Conservation (phyloP, 1,140 invertebrate genomes). For the Acromyrmex charruanus region DNA sequence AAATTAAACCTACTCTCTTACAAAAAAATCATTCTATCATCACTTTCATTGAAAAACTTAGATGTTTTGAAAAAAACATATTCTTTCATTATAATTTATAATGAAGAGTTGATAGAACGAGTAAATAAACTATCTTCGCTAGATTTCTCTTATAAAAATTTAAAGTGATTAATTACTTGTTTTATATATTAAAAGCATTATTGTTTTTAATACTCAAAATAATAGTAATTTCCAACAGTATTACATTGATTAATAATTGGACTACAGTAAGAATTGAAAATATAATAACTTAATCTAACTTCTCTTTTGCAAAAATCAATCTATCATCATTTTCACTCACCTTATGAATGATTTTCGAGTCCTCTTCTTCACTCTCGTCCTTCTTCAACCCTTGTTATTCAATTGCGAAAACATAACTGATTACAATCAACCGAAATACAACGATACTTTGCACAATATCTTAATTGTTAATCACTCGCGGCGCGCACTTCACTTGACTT, state of each 20-base stretch:
- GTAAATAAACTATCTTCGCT: neutral
- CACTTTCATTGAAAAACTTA: neutral
- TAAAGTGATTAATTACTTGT: no score
- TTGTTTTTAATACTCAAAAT: no score
- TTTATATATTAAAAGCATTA: no score
- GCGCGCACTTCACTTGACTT: neutral
- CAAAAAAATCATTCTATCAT: no score
- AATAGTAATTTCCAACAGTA: no score
- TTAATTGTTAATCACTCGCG: neutral
- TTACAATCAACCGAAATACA: neutral
- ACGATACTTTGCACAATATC: neutral
- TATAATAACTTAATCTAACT: neutral
- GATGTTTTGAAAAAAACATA: neutral
- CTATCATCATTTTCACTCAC: neutral
- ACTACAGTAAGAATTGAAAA: no score
- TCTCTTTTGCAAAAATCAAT: neutral
- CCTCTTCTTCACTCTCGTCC: neutral
- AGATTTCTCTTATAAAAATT: no score
- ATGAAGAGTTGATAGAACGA: neutral
- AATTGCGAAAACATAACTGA: neutral
- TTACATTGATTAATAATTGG: no score
- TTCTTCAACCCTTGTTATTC: neutral
- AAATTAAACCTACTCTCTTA: no score
- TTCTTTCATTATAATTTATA: neutral
- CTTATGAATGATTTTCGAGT: no score